phyloP scores from a whole-genome alignment of 2,888 invertebrate species.

The Campoletis raptor region DNA sequence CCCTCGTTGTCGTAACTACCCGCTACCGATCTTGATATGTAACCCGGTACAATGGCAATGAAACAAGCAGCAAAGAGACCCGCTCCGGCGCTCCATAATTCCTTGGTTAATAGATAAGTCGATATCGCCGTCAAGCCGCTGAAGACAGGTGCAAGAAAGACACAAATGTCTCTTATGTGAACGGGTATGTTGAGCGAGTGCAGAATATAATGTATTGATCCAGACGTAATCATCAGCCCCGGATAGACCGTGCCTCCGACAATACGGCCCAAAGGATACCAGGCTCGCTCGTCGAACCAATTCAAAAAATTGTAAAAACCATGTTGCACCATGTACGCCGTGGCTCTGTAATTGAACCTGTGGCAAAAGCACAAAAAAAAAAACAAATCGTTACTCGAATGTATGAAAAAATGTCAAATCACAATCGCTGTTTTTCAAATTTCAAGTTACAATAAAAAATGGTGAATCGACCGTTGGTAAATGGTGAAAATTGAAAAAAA shows the following conservation, averaged over 20 bases:
- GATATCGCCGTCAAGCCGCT: constrained; percentile 99
- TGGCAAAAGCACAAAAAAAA: not conserved
- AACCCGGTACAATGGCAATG: constrained; percentile 99
- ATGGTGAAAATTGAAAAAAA: not conserved
- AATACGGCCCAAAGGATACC: constrained; percentile 99
- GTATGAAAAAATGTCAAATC: not conserved
- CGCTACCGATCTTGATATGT: constrained; percentile 99
- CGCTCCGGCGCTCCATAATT: constrained; percentile 98
- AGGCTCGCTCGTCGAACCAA: constrained; percentile 99
- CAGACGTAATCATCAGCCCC: constrained; percentile 99
- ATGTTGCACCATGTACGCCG: constrained; percentile 99
- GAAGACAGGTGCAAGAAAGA: constrained; percentile 99
- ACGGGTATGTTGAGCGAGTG: constrained; percentile 97
- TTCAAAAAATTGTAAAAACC: constrained; percentile 99
- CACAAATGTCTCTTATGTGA: constrained; percentile 99
- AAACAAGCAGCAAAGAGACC: constrained; percentile 99
- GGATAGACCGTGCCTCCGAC: constrained; percentile 99
- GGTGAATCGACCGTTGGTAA: constrained; percentile 25
- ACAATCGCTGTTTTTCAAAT: not conserved
- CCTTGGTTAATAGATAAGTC: constrained; percentile 98
- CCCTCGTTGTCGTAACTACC: constrained; percentile 99
- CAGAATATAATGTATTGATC: constrained; percentile 97
- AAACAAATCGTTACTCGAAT: not conserved
- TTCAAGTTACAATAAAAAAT: not conserved
- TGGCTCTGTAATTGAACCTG: constrained; percentile 99